Evolutionary conservation across 2,888 invertebrate genomes (phyloP), one percentile per base, ranked within the genome.

Genomic region (Brenthis hecate): DNA sequence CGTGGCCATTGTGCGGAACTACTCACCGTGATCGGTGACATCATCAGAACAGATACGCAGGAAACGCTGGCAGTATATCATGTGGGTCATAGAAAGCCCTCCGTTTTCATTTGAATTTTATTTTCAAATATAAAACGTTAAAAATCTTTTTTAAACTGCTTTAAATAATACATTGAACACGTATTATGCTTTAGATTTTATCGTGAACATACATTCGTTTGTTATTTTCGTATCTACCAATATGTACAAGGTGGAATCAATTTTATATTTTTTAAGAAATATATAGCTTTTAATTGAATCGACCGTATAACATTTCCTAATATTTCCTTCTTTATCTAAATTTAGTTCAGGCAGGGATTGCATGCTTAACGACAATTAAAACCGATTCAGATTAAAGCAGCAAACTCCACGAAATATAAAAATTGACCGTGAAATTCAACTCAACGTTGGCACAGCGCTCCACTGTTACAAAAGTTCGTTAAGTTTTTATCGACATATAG

Each of bases 371-470:
- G 72, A 81, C 85, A 85, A 82, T 91, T 86, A 86, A 85, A 83
- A 77, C 74, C 79, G 82, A 81, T 86, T 88, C 85, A 89, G 87
- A 89, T 91, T 90, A 90, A 89, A 89, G 84, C 87, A 87, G 86
- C 84, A 90, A 86, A 43, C 89, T 87, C 87, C 84, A 87, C 85
- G 86, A 87, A 87, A 87, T 85, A 88, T 84, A 89, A 91, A 91
- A 91, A 92, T 90, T 89, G 88, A 80, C 91, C 91, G 86, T 92
- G 91, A 92, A 92, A 92, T 91, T 88, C 80, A 76, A 84, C 85
- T 90, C 87, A 80, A 85, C 78, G 82, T 82, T 84, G 85, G 85
- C 83, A 81, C 77, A 75, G 77, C 78, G 78, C 78, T 77, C 48
- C 56, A 71, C 67, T 72, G 77, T 78, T 77, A 74, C 74, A 75